Conservation (phyloP, 2,888 invertebrate species). For the Oscheius sp. region DNA sequence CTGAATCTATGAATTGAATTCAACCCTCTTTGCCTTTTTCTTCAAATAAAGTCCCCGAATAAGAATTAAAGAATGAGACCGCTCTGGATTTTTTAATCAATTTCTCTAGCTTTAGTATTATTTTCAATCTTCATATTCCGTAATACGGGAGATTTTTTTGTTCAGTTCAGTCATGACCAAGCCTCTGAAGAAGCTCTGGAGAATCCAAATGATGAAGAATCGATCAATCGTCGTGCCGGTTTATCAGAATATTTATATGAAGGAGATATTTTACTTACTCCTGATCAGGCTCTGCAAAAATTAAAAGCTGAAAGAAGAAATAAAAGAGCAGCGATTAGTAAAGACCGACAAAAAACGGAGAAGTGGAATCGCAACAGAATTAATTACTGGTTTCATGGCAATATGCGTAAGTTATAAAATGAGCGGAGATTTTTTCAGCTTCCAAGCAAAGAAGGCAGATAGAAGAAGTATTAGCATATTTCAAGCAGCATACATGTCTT, state of each 20-base stretch:
- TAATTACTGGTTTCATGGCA: background rate
- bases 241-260: slow-evolving; percentile 16
- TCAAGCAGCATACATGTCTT: background rate
- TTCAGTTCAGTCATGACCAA: slow-evolving; percentile 24
- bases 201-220: slow-evolving; percentile 2
- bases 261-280: slow-evolving; percentile 17
- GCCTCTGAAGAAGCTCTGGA: background rate
- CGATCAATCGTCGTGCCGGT: slow-evolving; percentile 3
- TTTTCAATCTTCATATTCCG: background rate
- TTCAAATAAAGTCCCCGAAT: too few species aligned
- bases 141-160: background rate
- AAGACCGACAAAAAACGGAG: background rate
- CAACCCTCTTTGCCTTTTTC: too few species aligned
- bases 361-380: slow-evolving; percentile 11
- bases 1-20: too few species aligned
- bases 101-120: background rate
- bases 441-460: background rate
- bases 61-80: too few species aligned
- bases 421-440: too few species aligned
- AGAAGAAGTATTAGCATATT: slow-evolving; percentile 7
- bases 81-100: too few species aligned
- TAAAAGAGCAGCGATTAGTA: slow-evolving; percentile 2
- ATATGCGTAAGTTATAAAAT: slow-evolving; percentile 10
- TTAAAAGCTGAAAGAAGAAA: background rate
- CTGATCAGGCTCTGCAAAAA: slow-evolving; percentile 1